These are phyloP conservation scores for Drosophila lacicola DNA, from an alignment of 2,888 invertebrate genomes.

Conservation along the genomic window DNA sequence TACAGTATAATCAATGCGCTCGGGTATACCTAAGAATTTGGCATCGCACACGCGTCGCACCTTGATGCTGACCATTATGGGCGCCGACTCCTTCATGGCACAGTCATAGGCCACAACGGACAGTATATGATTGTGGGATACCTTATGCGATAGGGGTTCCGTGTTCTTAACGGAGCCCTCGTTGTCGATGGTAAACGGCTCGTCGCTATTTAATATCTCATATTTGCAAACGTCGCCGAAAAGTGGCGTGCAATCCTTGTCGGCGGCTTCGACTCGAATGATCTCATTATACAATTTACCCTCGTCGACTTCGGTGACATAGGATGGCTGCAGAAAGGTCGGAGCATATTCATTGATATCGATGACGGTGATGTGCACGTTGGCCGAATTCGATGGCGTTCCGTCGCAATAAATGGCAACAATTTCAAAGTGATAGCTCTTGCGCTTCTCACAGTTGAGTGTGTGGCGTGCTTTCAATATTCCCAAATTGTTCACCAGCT, in stretches of 20 bases:
- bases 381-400: constrained; percentile 94
- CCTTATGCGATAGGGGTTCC: constrained; percentile 95
- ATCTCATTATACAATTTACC: constrained; percentile 95
- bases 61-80: constrained; percentile 98
- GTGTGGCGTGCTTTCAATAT: constrained; percentile 91
- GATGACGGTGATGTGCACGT: constrained; percentile 96
- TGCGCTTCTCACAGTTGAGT: constrained; percentile 96
- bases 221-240: constrained; percentile 99
- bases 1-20: constrained; percentile 85
- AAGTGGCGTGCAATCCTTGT: constrained; percentile 96
- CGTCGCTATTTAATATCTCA: constrained; percentile 96
- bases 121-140: constrained; percentile 97
- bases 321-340: constrained; percentile 95
- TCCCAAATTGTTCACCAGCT: constrained; percentile 92
- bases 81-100: constrained; percentile 96
- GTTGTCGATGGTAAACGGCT: constrained; percentile 95
- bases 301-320: constrained; percentile 94
- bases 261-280: constrained; percentile 95
- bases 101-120: constrained; percentile 99
- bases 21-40: constrained; percentile 90
- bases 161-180: constrained; percentile 98
- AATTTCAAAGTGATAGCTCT: constrained; percentile 98
- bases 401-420: constrained; percentile 96
- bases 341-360: constrained; percentile 99
- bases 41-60: constrained; percentile 92